Conservation (phyloP, 2,888 invertebrate species). For the Xylophagus ater region DNA sequence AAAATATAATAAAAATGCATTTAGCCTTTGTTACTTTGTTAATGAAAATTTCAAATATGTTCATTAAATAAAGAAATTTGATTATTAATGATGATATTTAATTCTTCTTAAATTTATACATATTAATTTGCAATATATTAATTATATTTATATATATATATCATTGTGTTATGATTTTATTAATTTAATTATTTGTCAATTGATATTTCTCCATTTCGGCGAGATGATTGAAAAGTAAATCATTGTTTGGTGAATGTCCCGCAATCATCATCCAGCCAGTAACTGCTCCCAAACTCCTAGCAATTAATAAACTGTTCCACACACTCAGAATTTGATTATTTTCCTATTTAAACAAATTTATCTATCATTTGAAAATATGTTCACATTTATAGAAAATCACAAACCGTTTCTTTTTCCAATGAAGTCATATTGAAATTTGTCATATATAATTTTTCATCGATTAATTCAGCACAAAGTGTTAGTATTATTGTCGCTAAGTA, state of each 20-base stretch:
- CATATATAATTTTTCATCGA: slow-evolving; percentile 35
- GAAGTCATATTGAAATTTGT: slow-evolving; percentile 33
- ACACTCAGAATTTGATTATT: slow-evolving; percentile 39
- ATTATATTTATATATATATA: too few species aligned
- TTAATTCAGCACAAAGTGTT: slow-evolving; percentile 37
- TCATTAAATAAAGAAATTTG: too few species aligned
- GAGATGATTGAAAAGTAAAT: slow-evolving; percentile 42
- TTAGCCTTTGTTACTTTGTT: too few species aligned
- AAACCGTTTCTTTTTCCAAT: slow-evolving; percentile 36
- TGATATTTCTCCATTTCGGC: slow-evolving; percentile 38
- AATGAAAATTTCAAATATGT: too few species aligned
- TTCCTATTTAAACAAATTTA: slow-evolving; percentile 28
- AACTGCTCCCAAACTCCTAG: slow-evolving; percentile 44
- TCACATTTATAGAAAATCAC: slow-evolving; percentile 4
- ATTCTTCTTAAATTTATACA: too few species aligned
- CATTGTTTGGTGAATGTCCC: slow-evolving; percentile 43
- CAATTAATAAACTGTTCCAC: slow-evolving; percentile 45
- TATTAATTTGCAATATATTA: too few species aligned
- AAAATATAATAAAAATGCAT: too few species aligned
- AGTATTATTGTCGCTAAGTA: slow-evolving; percentile 40
- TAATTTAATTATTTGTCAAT: slow-evolving; percentile 38
- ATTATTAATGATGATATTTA: too few species aligned
- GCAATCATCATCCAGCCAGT: slow-evolving; percentile 44
- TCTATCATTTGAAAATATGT: background rate
- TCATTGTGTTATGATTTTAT: too few species aligned